Evolutionary conservation across 2,888 invertebrate species (phyloP), one percentile per base, ranked within the genome.

Genomic region (Bembecia ichneumoniformis): DNA sequence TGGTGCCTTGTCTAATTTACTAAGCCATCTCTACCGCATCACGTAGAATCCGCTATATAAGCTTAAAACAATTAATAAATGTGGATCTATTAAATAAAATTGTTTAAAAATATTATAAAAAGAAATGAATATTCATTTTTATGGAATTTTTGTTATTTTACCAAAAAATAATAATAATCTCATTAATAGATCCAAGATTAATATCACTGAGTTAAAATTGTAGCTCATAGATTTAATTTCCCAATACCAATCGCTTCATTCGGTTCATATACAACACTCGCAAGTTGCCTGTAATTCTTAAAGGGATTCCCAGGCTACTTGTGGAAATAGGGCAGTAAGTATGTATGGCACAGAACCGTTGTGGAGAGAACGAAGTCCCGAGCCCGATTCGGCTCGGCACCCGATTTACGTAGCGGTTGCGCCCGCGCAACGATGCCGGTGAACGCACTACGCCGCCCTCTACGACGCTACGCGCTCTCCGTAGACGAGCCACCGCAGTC

Each of bases 381-480:
- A 20, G 73, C 78, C 5, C 84, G 89, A 58, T 89, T 89, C 70
- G 90, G 90, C 53, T 90, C 91, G 46, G 90, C 90, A 61, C 90
- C 90, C 56, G 89, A 90, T 75, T 75, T 90, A 63, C 80, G 80
- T 64, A 75, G 77, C 66, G 74, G 77, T 60, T 58, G 74, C 62
- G 63, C 67, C 28, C 75, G 82, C 51, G 73, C 81, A 45, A 64
- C 80, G 57, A 61, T 83, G 54, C 66, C 87, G 3, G 72, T 77
- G 40, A 67, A 77, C 51, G 79, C 84, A 58, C 68, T 87, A 57
- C 76, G 87, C 47, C 82, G 86, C 45, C 86, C 81, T 56, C 87
- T 94, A 47, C 92, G 93, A 50, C 90, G 95, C 73, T 94, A 95
- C 78, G 94, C 95, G 16, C 82, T 95, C 53, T 94, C 94, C 50